Base-by-base conservation (phyloP, 2,113 vertebrate species). In the Hydrochoerus hydrochaeris region DNA sequence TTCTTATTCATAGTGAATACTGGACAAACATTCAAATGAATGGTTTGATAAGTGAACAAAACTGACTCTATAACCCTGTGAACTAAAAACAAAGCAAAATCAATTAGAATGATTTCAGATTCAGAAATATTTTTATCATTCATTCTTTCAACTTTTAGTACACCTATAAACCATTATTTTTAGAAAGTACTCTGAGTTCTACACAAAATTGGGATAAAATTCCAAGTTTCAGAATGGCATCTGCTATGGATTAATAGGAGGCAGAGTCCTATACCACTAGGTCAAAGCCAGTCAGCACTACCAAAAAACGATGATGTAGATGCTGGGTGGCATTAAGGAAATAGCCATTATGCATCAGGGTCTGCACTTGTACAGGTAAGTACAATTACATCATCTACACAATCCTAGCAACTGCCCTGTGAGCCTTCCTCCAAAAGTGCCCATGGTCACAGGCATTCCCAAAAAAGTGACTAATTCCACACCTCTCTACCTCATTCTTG, bases 81-180 rank as follows among this genome's bases (percentile, higher is more conserved):
- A 95, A 86, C 49, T 80, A 41, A 63, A 75, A 57, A 17, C 9
- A 86, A 49, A 73, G 5, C n/a, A 44, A 20, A 71, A 41, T 46
- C 20, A 77, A 35, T 28, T 38, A 62, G n/a, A 87, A 85, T 63
- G 8, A 63, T 95, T 95, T 92, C 90, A 95, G 84, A 57, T 62
- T 93, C 24, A 83, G 73, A 93, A 95, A 54, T 60, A 91, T 52
- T 92, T 91, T 85, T 6, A 73, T 77, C 41, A 35, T 88, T 77
- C 35, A 35, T 88, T 95, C 63, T 81, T 88, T 88, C 52, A 82
- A 77, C 83, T 63, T 86, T 94, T 82, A 94, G 63, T 90, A 94
- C 7, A 88, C 12, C 13, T 77, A 22, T 17, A 84, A 80, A 38
- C 5, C 5, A 88, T 77, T 89, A 73, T 75, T 94, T 95, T 96